Base-by-base conservation (phyloP, 2,113 vertebrate genomes). In the Rostratula benghalensis region DNA sequence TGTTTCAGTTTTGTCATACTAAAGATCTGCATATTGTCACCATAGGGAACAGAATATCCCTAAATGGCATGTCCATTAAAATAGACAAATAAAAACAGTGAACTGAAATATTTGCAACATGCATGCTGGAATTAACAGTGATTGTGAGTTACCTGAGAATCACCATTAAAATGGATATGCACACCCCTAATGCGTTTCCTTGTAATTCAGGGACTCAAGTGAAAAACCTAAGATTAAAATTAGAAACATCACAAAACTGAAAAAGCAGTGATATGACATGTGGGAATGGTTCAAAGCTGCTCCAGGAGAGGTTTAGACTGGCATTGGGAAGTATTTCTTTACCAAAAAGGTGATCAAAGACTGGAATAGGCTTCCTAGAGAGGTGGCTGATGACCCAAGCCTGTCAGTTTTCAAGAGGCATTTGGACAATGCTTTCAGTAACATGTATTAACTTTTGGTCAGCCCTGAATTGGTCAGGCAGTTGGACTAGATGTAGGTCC, bases 31-130 rank as follows among this genome's bases (percentile, higher is more conserved):
- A 35, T 63, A 65, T 56, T 65, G 60, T 54, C 6, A 74, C 15
- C 22, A 53, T 13, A 78, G 51, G 56, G 41, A 70, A 71, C 6
- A 23, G 28, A 87, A 86, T 76, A 86, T 83, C 11, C 22, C 39
- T 79, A 37, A 85, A 81, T 15, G 31, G 9, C 45, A 91, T 2
- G 2, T 73, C 31, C 8, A 57, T 63, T 83, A 65, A 84, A 67
- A 83, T 56, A 93, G 33, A 92, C 19, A 86, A 77, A 86, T 60
- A 21, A 90, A 83, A 93, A 75, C 28, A 90, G 6, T 31, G 23
- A 16, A 91, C 3, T 68, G 41, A 93, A 95, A 90, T 83, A 80
- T 63, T 89, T 94, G n/a, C 23, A 50, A 35, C 41, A 80, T 14
- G 35, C 15, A 45, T 41, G 7, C 28, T 70, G 30, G n/a, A 84